Percentiles rank a stretch among this genome's conserved stretches.
Evolutionary conservation across 2,797 vertebrate genomes (phyloP).

Genomic region (Petrocephalus sullivani): DNA sequence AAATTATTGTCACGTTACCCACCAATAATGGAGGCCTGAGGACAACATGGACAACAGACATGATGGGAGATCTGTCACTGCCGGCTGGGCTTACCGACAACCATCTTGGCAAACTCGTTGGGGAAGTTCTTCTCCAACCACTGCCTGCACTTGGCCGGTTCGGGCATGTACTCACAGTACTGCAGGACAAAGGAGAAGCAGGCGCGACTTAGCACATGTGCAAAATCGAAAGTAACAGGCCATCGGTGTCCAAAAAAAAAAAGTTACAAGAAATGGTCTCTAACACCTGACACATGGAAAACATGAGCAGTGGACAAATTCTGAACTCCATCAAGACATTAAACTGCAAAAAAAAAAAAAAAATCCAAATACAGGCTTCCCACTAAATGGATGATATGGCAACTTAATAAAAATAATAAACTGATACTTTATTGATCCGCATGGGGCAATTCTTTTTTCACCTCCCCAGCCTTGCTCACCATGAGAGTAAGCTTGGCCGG

Average conservation of each 20-base stretch:
- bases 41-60: background rate
- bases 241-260: background rate
- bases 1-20: background rate
- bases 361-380: background rate
- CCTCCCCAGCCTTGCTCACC: too few species aligned
- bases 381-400: background rate
- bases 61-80: background rate
- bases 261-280: background rate
- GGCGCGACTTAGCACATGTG: slow-evolving; percentile 14
- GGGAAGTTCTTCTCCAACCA: slow-evolving; percentile 99
- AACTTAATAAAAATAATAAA: too few species aligned
- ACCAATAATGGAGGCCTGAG: background rate
- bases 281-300: background rate
- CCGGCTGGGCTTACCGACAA: slow-evolving; percentile 72
- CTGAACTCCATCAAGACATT: background rate
- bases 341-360: background rate
- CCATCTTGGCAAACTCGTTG: slow-evolving; percentile 91
- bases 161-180: slow-evolving; percentile 99
- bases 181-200: slow-evolving; percentile 39
- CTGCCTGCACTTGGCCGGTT: slow-evolving; percentile 93
- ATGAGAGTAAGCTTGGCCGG: too few species aligned
- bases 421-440: too few species aligned
- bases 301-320: background rate
- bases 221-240: background rate
- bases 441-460: too few species aligned